These are phyloP conservation scores for Podarcis raffonei DNA, from an alignment of 2,113 vertebrate genomes.

Conservation along the genomic window DNA sequence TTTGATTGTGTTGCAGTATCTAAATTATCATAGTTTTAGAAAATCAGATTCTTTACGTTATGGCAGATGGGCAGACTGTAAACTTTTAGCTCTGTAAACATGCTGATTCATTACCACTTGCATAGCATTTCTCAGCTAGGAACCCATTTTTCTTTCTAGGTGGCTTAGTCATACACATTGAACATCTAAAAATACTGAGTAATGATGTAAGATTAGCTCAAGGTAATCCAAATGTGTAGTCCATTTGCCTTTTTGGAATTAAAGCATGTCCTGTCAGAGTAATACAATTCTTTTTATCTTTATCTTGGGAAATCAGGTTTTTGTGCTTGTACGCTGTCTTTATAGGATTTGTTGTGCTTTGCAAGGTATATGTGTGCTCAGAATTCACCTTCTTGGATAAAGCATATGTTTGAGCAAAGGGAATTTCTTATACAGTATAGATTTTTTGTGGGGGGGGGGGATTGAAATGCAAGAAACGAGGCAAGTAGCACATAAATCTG, in stretches of 20 bases:
- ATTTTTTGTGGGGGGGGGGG: neutral
- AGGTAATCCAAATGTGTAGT: neutral
- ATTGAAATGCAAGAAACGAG: constrained; percentile 3
- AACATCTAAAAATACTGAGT: neutral
- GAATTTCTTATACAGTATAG: neutral
- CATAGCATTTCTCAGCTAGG: neutral
- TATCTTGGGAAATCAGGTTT: constrained; percentile 38
- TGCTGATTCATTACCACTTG: neutral
- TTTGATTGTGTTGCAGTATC: neutral
- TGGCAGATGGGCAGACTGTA: neutral
- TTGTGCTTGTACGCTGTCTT: constrained; percentile 6
- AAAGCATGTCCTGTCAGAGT: neutral
- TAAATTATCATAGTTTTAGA: neutral
- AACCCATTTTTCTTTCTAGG: neutral
- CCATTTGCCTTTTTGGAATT: neutral
- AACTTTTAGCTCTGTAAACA: neutral
- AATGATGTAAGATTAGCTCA: neutral
- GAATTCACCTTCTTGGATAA: constrained; percentile 9
- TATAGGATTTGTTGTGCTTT: constrained; percentile 10
- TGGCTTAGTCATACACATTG: neutral
- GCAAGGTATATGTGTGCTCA: neutral
- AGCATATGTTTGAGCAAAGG: neutral
- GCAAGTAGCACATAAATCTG: neutral
- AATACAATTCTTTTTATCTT: constrained; percentile 7
- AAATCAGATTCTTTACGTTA: neutral